Percentiles rank a stretch among this genome's conserved stretches.
These are phyloP conservation scores for Philonicus albiceps DNA, from an alignment of 2,888 invertebrate species.

Conservation along the genomic window DNA sequence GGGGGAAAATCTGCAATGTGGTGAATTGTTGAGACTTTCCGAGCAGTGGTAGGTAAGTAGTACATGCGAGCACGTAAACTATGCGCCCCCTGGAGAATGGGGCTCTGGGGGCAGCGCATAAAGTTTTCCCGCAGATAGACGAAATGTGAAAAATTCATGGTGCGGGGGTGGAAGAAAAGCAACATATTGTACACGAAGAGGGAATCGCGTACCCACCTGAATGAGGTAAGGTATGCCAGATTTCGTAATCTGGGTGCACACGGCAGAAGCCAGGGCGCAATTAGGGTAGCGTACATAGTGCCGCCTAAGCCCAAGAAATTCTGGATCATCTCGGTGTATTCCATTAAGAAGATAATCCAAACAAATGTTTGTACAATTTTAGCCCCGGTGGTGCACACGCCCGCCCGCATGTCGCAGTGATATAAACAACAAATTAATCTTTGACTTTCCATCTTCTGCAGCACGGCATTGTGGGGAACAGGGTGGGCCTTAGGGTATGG, in stretches of 20 bases:
- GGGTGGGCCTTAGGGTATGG: neutral
- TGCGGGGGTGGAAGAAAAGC: neutral
- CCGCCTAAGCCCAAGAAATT: neutral
- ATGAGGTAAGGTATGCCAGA: neutral
- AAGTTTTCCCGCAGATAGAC: neutral
- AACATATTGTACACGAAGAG: neutral
- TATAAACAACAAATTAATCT: constrained; percentile 32
- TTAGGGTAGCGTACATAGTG: neutral
- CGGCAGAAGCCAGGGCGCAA: neutral
- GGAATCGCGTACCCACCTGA: neutral
- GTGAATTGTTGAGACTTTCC: neutral
- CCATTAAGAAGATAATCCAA: constrained; percentile 28
- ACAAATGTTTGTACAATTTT: constrained; percentile 23
- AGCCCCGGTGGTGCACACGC: neutral
- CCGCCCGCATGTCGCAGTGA: neutral
- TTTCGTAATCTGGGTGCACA: neutral
- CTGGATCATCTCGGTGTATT: neutral
- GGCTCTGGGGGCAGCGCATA: neutral
- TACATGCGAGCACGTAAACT: neutral
- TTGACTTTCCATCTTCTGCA: constrained; percentile 24
- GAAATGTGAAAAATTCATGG: neutral
- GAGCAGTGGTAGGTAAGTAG: neutral
- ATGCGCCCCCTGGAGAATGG: neutral
- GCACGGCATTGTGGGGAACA: neutral
- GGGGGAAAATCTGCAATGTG: neutral